Evolutionary conservation across 2,888 invertebrate species (phyloP).

Genomic region (Mesorhabditis spiculigera): DNA sequence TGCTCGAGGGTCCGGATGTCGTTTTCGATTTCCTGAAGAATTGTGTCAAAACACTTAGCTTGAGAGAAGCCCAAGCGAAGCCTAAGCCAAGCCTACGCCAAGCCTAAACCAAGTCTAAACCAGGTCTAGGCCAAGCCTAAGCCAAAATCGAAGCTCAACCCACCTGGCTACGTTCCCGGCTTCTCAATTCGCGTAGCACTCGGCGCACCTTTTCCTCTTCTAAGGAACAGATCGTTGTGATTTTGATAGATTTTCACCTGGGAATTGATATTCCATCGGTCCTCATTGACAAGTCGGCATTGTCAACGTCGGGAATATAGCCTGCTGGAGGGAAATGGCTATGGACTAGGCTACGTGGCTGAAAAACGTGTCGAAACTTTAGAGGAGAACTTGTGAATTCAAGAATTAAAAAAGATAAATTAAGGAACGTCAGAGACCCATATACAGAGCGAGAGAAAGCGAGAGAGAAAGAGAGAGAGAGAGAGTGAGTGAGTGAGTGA

Average conservation of each 20-base stretch:
- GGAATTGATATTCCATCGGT: slow-evolving; percentile 4
- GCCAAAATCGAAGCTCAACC: background rate
- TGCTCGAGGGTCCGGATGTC: slow-evolving; percentile 39
- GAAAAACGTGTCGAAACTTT: no score
- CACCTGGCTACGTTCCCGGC: slow-evolving; percentile 17
- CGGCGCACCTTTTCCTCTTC: slow-evolving; percentile 49
- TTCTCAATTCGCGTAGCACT: slow-evolving; percentile 45
- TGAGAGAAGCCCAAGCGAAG: background rate
- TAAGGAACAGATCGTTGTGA: slow-evolving; percentile 10
- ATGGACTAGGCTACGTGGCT: no score
- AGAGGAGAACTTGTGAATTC: no score
- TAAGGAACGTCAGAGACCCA: background rate
- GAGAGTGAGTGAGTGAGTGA: background rate
- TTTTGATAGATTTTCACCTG: background rate
- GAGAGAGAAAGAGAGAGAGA: background rate
- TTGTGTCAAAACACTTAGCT: background rate
- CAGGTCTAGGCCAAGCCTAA: background rate
- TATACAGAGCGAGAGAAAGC: background rate
- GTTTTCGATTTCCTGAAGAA: slow-evolving; percentile 21
- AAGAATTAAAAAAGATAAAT: no score
- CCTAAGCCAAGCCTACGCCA: no score
- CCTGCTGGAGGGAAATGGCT: no score
- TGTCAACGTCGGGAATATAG: background rate
- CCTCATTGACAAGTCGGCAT: background rate
- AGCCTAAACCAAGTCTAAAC: no score